Conservation (phyloP, 1,140 invertebrate species). For the Bombus fervidus region DNA sequence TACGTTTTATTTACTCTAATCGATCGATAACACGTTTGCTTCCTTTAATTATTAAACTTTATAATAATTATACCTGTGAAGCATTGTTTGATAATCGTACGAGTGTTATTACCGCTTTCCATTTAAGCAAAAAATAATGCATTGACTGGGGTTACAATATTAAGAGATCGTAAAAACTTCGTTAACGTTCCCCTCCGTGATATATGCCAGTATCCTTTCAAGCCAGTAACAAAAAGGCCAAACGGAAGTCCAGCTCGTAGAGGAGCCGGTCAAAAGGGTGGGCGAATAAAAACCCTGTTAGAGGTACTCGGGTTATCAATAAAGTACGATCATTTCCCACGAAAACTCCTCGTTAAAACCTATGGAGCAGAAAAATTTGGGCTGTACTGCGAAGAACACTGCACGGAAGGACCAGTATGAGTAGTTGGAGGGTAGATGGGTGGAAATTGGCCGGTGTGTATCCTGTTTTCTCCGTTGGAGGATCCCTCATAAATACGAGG, state of each 20-base stretch:
- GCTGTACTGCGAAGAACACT: slow-evolving; percentile 24
- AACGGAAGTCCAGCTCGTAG: background rate
- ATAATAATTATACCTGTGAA: no score
- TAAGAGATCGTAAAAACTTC: background rate
- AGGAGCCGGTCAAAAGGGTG: background rate
- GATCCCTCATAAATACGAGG: slow-evolving; percentile 71
- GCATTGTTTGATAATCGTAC: no score
- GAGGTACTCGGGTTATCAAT: slow-evolving; percentile 41
- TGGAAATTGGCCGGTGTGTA: slow-evolving; percentile 66
- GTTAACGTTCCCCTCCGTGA: background rate
- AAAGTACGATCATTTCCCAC: slow-evolving; percentile 55
- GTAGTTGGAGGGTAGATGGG: slow-evolving; percentile 12
- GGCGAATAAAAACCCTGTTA: slow-evolving; percentile 44
- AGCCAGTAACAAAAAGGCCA: background rate
- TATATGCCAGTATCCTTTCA: background rate
- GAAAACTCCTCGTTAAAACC: slow-evolving; percentile 60
- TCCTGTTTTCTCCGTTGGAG: slow-evolving; percentile 50
- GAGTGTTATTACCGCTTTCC: no score
- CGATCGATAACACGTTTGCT: no score
- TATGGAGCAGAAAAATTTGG: slow-evolving; percentile 68
- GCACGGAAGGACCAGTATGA: background rate
- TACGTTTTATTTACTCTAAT: background rate
- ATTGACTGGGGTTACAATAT: background rate
- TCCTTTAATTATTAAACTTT: no score
- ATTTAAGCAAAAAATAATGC: background rate